Base-by-base conservation (phyloP, 1,140 invertebrate species). In the Hyposmocoma kahamanoa region DNA sequence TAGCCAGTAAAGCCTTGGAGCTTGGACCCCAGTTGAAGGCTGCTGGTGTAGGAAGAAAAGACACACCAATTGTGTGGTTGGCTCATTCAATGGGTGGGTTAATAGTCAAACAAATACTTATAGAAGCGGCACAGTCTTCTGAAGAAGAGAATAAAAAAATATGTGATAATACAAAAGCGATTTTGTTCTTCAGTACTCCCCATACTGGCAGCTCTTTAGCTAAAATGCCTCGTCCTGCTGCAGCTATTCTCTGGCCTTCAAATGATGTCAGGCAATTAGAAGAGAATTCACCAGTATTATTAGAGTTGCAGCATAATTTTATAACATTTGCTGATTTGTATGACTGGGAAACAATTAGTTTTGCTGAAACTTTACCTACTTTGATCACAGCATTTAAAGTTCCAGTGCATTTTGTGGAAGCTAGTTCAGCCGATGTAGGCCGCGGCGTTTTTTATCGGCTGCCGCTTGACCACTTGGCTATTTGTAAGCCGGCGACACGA, bases 21-120 rank as follows among this genome's bases (percentile, higher is more conserved):
- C 77, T 96, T 30, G 67, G 90, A 5, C 70, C 87, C 17, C 92
- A 91, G 63, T 76, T 96, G 34, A 48, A 88, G 22, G 76, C 86
- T 64, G 92, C 93, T 48, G 91, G 90, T 48, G 88, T 96, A 18
- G 94, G 94, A 1, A 78, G 87, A 42, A 87, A 90, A 62, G 56
- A 69, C 57, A 61, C 45, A 17, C 92, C 93, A 4, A 89, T 94
- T 47, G 88, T 96, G 45, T 96, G 93, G 92, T 86, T 95, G 17
- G 90, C 92, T 13, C 94, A 96, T 82, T 96, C 94, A 2, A 95
- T 96, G 94, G 95, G 95, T 61, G 95, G 94, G 36, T 86, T 96
- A 11, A 86, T 96, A 34, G 91, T 94, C 0, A 96, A 96, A 83
- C 89, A 94, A 67, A 54, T 69, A 21, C 62, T 83, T 6, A 61